A percentile compares a stretch with the other conserved stretches of the same genome.
Conservation (phyloP, 2,888 invertebrate species). For the Meliscaeva auricollis region DNA sequence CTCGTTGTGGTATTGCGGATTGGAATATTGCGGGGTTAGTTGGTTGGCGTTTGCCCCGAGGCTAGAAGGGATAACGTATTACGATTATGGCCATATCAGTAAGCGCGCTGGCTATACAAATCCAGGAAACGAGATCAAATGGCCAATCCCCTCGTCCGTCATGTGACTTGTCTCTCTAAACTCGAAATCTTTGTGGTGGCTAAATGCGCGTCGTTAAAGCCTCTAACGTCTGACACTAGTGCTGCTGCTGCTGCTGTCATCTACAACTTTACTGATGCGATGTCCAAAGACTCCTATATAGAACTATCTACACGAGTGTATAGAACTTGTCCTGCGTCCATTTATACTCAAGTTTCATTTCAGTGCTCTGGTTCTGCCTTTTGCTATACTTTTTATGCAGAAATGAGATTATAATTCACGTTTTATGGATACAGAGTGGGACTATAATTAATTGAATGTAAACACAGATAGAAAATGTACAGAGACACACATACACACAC, state of each 20-base stretch:
- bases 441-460: slow-evolving; percentile 69
- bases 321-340: slow-evolving; percentile 13
- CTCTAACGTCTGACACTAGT: slow-evolving; percentile 23
- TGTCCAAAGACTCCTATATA: slow-evolving; percentile 20
- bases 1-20: slow-evolving; percentile 12
- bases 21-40: background rate
- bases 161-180: slow-evolving; percentile 25
- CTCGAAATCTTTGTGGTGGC: slow-evolving; percentile 21
- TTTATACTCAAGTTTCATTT: slow-evolving; percentile 51
- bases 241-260: background rate
- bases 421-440: slow-evolving; percentile 59
- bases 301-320: too few species aligned
- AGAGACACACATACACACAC: background rate
- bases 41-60: too few species aligned
- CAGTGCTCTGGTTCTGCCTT: slow-evolving; percentile 24
- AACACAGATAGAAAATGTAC: slow-evolving; percentile 26
- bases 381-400: slow-evolving; percentile 28
- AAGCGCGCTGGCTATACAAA: slow-evolving; percentile 3
- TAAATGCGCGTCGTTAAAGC: slow-evolving; percentile 31
- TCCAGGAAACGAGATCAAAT: slow-evolving; percentile 61
- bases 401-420: slow-evolving; percentile 62
- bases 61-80: slow-evolving; percentile 28
- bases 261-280: background rate
- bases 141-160: slow-evolving; percentile 33
- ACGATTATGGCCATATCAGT: slow-evolving; percentile 36